These are phyloP conservation scores for Aldrovandia affinis DNA, from an alignment of 2,797 vertebrate genomes.

Conservation along the genomic window DNA sequence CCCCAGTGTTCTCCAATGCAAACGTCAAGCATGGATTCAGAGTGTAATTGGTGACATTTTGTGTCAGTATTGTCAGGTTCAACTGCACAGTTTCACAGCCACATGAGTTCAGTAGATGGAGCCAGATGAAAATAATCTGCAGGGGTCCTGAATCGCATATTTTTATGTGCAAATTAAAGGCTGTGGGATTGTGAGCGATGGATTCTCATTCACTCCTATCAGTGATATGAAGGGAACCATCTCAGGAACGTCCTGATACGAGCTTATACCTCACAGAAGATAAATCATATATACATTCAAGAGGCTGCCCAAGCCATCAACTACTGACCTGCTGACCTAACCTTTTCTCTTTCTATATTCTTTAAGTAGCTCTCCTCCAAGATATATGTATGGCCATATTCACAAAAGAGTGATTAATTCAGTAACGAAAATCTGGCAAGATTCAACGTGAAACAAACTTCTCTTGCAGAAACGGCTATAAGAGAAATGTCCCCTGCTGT, in stretches of 20 bases:
- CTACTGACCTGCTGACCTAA: background rate
- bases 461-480: background rate
- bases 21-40: background rate
- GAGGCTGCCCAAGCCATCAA: background rate
- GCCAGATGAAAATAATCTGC: background rate
- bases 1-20: background rate
- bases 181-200: slow-evolving; percentile 10
- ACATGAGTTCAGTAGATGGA: background rate
- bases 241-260: background rate
- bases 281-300: slow-evolving; percentile 21
- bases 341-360: background rate
- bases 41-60: slow-evolving; percentile 9
- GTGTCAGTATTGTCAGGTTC: background rate
- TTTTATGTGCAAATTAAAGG: background rate
- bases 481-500: background rate
- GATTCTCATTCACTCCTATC: background rate
- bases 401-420: too few relatives aligned
- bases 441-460: background rate
- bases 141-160: background rate
- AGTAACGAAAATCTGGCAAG: too few relatives aligned
- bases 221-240: background rate
- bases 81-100: slow-evolving; percentile 1
- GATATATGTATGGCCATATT: too few relatives aligned
- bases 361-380: background rate
- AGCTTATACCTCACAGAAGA: background rate